Evolutionary conservation across 2,888 invertebrate genomes (phyloP).

Genomic region (Eupithecia subumbrata): DNA sequence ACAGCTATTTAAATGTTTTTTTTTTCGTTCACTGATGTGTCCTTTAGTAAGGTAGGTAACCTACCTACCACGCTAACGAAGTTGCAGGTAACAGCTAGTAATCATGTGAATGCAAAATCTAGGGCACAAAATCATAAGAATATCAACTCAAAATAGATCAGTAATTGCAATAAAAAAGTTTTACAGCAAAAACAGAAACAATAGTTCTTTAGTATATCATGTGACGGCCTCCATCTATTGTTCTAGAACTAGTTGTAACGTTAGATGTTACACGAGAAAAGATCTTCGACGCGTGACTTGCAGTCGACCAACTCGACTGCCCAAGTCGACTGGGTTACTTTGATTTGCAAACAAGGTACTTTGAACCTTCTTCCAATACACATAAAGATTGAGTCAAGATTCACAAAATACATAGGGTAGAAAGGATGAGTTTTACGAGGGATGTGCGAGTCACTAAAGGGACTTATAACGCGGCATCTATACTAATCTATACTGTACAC

Average conservation of each 20-base stretch:
- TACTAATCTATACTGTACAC: no score
- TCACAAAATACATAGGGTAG: no score
- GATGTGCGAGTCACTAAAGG: no score
- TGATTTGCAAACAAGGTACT: neutral
- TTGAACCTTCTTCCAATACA: neutral
- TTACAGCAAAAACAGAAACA: slow-evolving; percentile 8
- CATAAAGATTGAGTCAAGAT: neutral
- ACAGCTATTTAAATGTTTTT: no score
- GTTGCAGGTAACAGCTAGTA: no score
- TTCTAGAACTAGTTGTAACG: slow-evolving; percentile 55
- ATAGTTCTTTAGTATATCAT: slow-evolving; percentile 25
- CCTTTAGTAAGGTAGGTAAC: no score
- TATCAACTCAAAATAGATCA: neutral
- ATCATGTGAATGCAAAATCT: neutral
- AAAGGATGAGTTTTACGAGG: no score
- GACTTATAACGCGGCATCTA: no score
- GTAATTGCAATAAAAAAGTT: neutral
- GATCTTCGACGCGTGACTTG: slow-evolving; percentile 43
- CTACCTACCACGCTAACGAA: no score
- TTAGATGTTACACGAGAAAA: slow-evolving; percentile 33
- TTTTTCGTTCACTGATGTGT: no score
- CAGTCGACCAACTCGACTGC: slow-evolving; percentile 13
- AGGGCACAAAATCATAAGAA: neutral
- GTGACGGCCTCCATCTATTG: slow-evolving; percentile 35
- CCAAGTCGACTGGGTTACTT: neutral